Conservation (phyloP, 92 coral and sea anemone genomes). For the Zoanthus gigantus region DNA sequence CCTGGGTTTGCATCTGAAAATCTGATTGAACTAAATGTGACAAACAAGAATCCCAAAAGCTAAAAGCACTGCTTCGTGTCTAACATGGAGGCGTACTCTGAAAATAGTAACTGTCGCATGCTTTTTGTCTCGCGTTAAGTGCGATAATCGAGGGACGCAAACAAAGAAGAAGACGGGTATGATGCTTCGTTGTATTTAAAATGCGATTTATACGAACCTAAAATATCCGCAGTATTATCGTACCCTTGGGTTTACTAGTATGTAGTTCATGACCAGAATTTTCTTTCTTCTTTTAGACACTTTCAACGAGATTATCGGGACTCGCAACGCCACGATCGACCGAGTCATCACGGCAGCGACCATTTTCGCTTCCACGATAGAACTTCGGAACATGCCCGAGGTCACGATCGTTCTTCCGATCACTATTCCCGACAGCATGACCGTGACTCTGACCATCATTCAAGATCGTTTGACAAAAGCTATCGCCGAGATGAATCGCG, state of each 20-base stretch:
- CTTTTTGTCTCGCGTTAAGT: too few species aligned
- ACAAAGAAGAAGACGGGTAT: too few species aligned
- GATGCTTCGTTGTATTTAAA: too few species aligned
- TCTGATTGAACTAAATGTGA: too few species aligned
- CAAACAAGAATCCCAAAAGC: too few species aligned
- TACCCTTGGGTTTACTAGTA: background rate
- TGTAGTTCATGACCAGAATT: background rate
- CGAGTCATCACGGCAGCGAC: slow-evolving; percentile 66
- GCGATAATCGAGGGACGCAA: too few species aligned
- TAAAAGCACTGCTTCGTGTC: background rate
- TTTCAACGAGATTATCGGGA: slow-evolving; percentile 57
- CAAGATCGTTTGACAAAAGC: slow-evolving; percentile 77
- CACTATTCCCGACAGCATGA: slow-evolving; percentile 80
- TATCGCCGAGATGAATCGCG: slow-evolving; percentile 56
- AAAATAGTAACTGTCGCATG: too few species aligned
- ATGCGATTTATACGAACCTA: too few species aligned
- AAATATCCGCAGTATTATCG: too few species aligned
- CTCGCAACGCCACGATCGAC: slow-evolving; percentile 73
- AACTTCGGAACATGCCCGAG: slow-evolving; percentile 72
- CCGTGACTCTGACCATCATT: slow-evolving; percentile 74
- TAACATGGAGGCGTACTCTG: too few species aligned
- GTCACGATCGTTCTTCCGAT: slow-evolving; percentile 83
- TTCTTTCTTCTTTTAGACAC: slow-evolving; percentile 16
- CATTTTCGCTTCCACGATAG: slow-evolving; percentile 53
- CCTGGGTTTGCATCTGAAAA: too few species aligned